Evolutionary conservation across 1,140 invertebrate genomes (phyloP).

Genomic region (Lordiphosa clarofinis): DNA sequence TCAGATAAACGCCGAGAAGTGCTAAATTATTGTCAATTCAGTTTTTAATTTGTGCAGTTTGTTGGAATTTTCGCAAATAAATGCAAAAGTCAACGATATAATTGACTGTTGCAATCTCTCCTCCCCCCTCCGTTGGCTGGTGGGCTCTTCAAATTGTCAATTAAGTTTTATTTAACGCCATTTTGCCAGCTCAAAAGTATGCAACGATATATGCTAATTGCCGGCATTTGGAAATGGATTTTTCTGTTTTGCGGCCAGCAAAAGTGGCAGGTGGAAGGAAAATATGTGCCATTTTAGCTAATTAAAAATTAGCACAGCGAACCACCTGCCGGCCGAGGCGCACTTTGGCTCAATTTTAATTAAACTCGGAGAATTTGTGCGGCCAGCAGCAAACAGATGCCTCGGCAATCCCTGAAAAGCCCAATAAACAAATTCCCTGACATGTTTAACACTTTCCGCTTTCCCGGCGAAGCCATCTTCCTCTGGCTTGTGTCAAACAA

Average conservation of each 20-base stretch:
- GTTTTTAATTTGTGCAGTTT: constrained; percentile 73
- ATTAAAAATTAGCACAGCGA: constrained; percentile 66
- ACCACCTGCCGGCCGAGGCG: constrained; percentile 52
- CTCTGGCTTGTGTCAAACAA: constrained; percentile 62
- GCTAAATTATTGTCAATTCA: constrained; percentile 75
- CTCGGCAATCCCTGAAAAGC: constrained; percentile 34
- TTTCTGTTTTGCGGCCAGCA: constrained; percentile 13
- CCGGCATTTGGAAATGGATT: constrained; percentile 62
- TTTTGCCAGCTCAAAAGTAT: constrained; percentile 67
- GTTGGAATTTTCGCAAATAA: constrained; percentile 59
- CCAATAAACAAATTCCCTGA: constrained; percentile 78
- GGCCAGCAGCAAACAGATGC: constrained; percentile 13
- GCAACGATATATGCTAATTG: constrained; percentile 67
- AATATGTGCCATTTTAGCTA: constrained; percentile 67
- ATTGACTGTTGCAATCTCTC: constrained; percentile 60
- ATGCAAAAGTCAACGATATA: constrained; percentile 64
- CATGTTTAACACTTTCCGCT: constrained; percentile 77
- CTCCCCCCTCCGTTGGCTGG: background rate
- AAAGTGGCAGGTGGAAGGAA: constrained; percentile 6
- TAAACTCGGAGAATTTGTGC: constrained; percentile 69
- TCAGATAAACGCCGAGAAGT: constrained; percentile 63
- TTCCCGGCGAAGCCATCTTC: constrained; percentile 47
- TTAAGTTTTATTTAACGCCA: constrained; percentile 79
- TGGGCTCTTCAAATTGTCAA: constrained; percentile 71
- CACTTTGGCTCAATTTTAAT: constrained; percentile 66